Evolutionary conservation across 1,140 invertebrate species (phyloP), one percentile per base, ranked within the genome.

Genomic region (Zaprionus inermis): DNA sequence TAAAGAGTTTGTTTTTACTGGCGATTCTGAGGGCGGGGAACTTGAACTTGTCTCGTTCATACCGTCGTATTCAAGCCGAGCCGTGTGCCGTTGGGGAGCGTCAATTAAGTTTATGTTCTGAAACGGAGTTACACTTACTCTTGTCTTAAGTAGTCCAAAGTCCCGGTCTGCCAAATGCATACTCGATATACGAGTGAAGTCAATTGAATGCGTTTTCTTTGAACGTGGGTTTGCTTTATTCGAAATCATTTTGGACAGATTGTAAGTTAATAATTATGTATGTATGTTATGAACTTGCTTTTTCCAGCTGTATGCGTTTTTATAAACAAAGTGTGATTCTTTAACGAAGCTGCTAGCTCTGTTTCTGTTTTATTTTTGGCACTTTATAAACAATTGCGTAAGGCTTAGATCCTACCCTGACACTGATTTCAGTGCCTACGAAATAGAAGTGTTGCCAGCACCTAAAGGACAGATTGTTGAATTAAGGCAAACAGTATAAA

Each of bases 101-200:
- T 69, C 2, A 86, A 28, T 3, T 1, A 20, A 6, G 0, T 56
- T 44, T 5, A 10, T 5, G 0, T 56, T 61, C 2, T 79, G 83
- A 67, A 44, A 82, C 10, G 83, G 83, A 12, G 83, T 86, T 5
- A 63, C 3, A 10, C 58, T 56, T 2, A 20, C 7, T 4, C 22
- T 52, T 3, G 55, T 11, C 9, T 14, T 34, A 12, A 89, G 66
- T 24, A 86, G n/a, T 0, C 83, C 83, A 24, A 78, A 86, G 5
- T 79, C 73, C 1, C 81, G 51, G 5, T 22, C 1, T 0, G 54
- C 41, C 4, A 72, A n/a, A 0, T 44, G 28, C 2, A 54, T 0
- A 18, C 9, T 2, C 2, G 3, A 1, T 20, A 9, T 1, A 4
- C 12, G 6, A 5, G 3, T 10, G 44, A 49, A 49, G 4, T 12